Percentiles rank a stretch among this genome's conserved stretches.
These are phyloP conservation scores for Anagrus nilaparvatae DNA, from an alignment of 1,140 invertebrate species.

Conservation along the genomic window DNA sequence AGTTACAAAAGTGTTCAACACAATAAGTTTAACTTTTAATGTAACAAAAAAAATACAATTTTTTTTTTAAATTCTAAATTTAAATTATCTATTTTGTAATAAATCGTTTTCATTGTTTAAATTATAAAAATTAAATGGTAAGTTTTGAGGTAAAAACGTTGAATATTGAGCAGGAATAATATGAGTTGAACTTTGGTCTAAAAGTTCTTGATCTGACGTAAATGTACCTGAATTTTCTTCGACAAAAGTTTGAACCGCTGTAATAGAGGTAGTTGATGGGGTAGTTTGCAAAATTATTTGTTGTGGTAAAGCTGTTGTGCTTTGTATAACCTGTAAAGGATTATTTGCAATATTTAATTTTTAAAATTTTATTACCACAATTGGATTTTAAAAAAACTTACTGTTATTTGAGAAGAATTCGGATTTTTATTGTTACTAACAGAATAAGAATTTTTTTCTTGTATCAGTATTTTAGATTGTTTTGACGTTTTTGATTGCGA, in stretches of 20 bases:
- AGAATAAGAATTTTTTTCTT: not conserved
- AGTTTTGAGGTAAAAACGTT: slow-evolving; percentile 33
- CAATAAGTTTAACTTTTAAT: too few species aligned
- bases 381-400: slow-evolving; percentile 4
- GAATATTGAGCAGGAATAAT: too few species aligned
- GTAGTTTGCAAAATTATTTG: slow-evolving; percentile 35
- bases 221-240: not conserved
- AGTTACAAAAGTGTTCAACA: too few species aligned
- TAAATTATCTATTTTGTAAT: slow-evolving; percentile 33
- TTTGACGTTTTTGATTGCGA: slow-evolving; percentile 28
- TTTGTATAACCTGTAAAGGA: slow-evolving; percentile 33
- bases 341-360: too few species aligned
- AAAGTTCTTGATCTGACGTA: too few species aligned
- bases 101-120: slow-evolving; percentile 34
- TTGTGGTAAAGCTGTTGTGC: slow-evolving; percentile 24
- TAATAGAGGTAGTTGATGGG: slow-evolving; percentile 29
- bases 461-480: not conserved
- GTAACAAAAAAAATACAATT: too few species aligned
- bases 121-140: slow-evolving; percentile 40
- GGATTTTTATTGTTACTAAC: not conserved
- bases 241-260: slow-evolving; percentile 27
- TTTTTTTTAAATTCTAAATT: too few species aligned
- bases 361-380: slow-evolving; percentile 3
- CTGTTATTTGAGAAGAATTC: slow-evolving; percentile 5
- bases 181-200: too few species aligned